These are phyloP conservation scores for Acronicta leporina DNA, from an alignment of 2,888 invertebrate species.

Conservation along the genomic window DNA sequence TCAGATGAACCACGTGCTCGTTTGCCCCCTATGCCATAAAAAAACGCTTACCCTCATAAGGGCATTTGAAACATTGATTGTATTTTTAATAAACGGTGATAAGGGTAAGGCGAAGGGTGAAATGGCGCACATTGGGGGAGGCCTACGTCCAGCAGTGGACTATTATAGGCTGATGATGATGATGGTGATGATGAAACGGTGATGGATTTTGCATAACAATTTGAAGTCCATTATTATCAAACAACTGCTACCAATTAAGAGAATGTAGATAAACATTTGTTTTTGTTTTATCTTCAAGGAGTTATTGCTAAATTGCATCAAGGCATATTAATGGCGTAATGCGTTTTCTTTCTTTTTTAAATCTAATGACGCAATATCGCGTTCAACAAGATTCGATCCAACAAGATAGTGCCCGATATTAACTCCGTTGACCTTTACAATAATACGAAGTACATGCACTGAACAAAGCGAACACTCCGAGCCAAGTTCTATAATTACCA, in stretches of 20 bases:
- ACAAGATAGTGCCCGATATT: conserved; percentile 56
- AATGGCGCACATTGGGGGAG: too few relatives aligned
- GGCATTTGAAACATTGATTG: too few relatives aligned
- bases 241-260: not conserved
- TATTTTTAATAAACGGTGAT: not conserved
- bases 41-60: too few relatives aligned
- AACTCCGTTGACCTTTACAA: conserved; percentile 60
- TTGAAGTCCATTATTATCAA: not conserved
- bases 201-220: not conserved
- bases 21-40: too few relatives aligned
- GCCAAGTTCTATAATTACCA: conserved; percentile 66
- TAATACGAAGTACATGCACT: conserved; percentile 52
- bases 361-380: conserved; percentile 50
- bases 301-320: conserved; percentile 31
- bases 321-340: conserved; percentile 36
- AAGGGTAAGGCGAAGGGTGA: too few relatives aligned
- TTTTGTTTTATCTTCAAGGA: conserved; percentile 36
- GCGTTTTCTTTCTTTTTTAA: conserved; percentile 37
- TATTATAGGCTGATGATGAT: too few relatives aligned
- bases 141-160: too few relatives aligned
- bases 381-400: conserved; percentile 45
- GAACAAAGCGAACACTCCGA: conserved; percentile 59
- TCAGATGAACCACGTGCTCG: too few relatives aligned
- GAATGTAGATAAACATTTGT: conserved; percentile 18
- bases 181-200: not conserved